phyloP scores from a whole-genome alignment of 1,140 invertebrate genomes.

The Mesaphorura yosii region DNA sequence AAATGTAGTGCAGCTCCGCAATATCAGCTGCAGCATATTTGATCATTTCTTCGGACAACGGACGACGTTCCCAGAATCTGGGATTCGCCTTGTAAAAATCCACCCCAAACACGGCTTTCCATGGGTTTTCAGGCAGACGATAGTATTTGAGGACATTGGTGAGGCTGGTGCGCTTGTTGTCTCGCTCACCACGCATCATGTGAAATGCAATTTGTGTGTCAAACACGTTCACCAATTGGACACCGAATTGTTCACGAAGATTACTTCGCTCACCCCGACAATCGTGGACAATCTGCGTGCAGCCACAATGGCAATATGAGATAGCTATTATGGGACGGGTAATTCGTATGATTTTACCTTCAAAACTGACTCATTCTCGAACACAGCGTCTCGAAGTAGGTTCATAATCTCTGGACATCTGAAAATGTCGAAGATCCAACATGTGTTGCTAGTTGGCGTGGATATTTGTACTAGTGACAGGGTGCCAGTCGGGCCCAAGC shows the following conservation, averaged over 20 bases:
- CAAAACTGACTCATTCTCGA: neutral
- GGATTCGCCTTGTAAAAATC: constrained; percentile 2
- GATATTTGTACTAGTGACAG: neutral
- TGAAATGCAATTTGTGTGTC: constrained; percentile 1
- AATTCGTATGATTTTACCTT: neutral
- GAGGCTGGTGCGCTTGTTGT: neutral
- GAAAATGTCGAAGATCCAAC: neutral
- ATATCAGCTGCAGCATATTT: neutral
- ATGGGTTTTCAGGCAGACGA: neutral
- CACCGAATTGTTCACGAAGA: neutral
- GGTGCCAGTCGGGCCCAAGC: neutral
- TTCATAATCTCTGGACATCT: neutral
- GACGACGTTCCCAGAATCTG: constrained; percentile 1
- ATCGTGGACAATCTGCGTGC: neutral
- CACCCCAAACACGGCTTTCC: neutral
- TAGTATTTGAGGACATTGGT: neutral
- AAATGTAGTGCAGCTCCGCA: neutral
- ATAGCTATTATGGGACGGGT: neutral
- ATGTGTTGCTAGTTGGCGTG: neutral
- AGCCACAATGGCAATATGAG: neutral
- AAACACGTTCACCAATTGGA: neutral
- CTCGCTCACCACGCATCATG: neutral
- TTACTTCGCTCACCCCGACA: neutral
- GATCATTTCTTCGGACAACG: neutral
- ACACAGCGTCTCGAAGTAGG: neutral